A percentile compares a stretch with the other conserved stretches of the same genome.
phyloP scores from a whole-genome alignment of 2,113 vertebrate species.

The Sturnira hondurensis region DNA sequence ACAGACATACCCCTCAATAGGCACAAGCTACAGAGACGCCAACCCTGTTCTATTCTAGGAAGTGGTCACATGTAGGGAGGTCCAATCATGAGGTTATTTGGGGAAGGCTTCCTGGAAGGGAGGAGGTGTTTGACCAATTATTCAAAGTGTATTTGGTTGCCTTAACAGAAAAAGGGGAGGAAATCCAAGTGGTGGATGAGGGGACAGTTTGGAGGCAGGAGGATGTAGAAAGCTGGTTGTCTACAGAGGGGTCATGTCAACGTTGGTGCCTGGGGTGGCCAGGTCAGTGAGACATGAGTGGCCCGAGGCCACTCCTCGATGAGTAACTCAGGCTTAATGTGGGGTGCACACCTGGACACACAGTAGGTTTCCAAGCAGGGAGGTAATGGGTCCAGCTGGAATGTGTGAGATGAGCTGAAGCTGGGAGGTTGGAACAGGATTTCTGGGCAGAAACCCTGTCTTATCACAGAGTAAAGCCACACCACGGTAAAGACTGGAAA shows the following conservation, averaged over 20 bases:
- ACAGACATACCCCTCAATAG: neutral
- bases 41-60: neutral
- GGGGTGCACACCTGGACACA: neutral
- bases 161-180: neutral
- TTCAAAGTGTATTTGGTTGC: neutral
- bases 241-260: neutral
- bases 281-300: neutral
- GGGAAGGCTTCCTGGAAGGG: neutral
- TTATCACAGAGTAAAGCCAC: neutral
- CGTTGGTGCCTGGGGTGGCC: neutral
- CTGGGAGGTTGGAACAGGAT: neutral
- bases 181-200: neutral
- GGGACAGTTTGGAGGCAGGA: neutral
- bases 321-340: neutral
- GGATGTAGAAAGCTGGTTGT: neutral
- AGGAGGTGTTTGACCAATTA: neutral
- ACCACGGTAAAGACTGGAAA: neutral
- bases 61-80: neutral
- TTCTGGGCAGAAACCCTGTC: neutral
- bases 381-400: accelerated
- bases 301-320: neutral
- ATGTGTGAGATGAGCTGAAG: neutral
- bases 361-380: neutral
- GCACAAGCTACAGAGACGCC: neutral
- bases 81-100: neutral